Percentiles rank a stretch among this genome's conserved stretches.
These are phyloP conservation scores for Drosophila ambigua DNA, from an alignment of 1,140 invertebrate species.

Conservation along the genomic window DNA sequence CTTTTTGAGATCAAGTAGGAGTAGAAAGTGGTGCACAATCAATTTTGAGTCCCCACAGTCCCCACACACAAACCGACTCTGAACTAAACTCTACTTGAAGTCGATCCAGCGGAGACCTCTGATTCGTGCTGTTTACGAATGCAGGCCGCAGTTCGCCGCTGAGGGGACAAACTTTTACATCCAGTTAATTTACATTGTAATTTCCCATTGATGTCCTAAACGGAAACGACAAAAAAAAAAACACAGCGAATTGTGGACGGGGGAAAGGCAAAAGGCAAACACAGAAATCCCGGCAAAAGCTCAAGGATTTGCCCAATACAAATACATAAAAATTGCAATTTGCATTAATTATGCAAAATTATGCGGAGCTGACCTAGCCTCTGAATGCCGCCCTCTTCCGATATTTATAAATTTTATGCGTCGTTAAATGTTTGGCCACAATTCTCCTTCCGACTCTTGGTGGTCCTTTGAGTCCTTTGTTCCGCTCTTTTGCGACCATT, in stretches of 20 bases:
- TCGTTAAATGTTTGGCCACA: conserved; percentile 63
- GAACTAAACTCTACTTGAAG: conserved; percentile 17
- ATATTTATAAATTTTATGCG: conserved; percentile 73
- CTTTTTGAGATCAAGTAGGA: neutral
- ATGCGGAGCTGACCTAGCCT: conserved; percentile 42
- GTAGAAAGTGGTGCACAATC: conserved; percentile 32
- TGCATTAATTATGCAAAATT: conserved; percentile 68
- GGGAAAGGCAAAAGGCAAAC: conserved; percentile 1
- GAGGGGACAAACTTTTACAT: conserved; percentile 47
- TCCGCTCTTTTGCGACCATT: conserved; percentile 45
- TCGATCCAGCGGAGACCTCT: conserved; percentile 2
- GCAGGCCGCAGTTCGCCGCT: conserved; percentile 30
- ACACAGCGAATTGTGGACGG: conserved; percentile 1
- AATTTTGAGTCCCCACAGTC: conserved; percentile 24
- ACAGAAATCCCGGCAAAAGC: conserved; percentile 27
- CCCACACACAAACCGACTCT: conserved; percentile 6
- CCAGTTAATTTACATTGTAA: conserved; percentile 66
- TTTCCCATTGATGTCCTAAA: conserved; percentile 53
- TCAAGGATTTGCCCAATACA: conserved; percentile 40
- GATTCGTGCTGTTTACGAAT: conserved; percentile 54
- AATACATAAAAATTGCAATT: conserved; percentile 61
- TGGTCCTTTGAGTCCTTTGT: conserved; percentile 27
- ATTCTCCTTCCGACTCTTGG: conserved; percentile 3
- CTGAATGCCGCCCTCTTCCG: neutral
- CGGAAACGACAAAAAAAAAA: conserved; percentile 9